Evolutionary conservation across 1,140 invertebrate species (phyloP).

Genomic region (Ctenoplectra terminalis): DNA sequence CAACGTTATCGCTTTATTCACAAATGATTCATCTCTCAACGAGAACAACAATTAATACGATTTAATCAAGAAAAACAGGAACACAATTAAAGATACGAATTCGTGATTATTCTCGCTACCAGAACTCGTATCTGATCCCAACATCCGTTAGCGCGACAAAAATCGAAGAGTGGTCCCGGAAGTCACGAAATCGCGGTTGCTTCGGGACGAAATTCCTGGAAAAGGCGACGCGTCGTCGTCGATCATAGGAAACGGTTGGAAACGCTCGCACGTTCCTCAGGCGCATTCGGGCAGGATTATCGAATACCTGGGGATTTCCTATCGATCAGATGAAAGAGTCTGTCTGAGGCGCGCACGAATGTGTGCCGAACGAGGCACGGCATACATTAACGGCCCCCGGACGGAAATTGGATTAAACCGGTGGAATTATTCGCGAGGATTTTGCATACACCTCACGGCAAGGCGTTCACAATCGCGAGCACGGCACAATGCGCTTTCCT

Average conservation of each 20-base stretch:
- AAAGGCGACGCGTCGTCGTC: slow-evolving; percentile 17
- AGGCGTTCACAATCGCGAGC: slow-evolving; percentile 38
- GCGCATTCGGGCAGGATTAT: slow-evolving; percentile 68
- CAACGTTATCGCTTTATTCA: no score
- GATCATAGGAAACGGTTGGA: slow-evolving; percentile 36
- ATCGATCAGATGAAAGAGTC: slow-evolving; percentile 60
- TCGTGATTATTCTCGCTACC: not conserved
- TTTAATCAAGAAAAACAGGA: not conserved
- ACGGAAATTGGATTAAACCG: slow-evolving; percentile 68
- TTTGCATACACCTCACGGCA: slow-evolving; percentile 66
- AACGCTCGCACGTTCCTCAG: slow-evolving; percentile 36
- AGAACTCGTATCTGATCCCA: not conserved
- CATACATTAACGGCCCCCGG: slow-evolving; percentile 68
- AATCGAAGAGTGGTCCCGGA: not conserved
- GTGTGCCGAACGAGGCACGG: slow-evolving; percentile 61
- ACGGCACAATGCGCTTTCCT: slow-evolving; percentile 41
- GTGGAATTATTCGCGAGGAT: slow-evolving; percentile 65
- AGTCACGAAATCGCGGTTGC: slow-evolving; percentile 27
- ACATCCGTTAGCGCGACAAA: not conserved
- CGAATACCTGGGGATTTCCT: slow-evolving; percentile 65
- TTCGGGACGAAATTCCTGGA: slow-evolving; percentile 17
- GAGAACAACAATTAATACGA: no score
- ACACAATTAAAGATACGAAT: not conserved
- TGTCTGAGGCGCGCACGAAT: slow-evolving; percentile 36
- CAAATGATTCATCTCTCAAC: no score